Conservation (phyloP, 2,888 invertebrate genomes). For the Arge pagana region DNA sequence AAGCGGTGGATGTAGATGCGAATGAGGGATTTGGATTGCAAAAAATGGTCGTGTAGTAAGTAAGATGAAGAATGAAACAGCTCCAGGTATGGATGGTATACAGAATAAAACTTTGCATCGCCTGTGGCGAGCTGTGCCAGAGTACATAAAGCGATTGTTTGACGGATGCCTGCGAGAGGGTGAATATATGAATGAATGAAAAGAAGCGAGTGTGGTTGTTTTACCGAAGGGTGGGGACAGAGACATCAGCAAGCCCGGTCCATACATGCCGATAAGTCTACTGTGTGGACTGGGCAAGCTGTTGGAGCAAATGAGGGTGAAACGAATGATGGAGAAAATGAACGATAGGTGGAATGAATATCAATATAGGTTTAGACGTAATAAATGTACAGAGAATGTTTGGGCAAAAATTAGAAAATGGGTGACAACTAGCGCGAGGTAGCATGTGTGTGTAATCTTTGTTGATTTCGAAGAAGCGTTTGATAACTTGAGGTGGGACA, state of each 20-base stretch:
- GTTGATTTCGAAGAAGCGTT: slow-evolving; percentile 21
- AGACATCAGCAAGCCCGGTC: slow-evolving; percentile 8
- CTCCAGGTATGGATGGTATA: not conserved
- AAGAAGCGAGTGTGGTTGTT: not conserved
- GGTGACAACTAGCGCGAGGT: not conserved
- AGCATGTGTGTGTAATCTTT: not conserved
- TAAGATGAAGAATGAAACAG: not conserved
- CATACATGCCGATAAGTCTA: slow-evolving; percentile 28
- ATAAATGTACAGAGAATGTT: slow-evolving; percentile 2
- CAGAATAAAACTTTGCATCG: not conserved
- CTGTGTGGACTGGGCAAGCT: slow-evolving; percentile 23
- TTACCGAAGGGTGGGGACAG: slow-evolving; percentile 11
- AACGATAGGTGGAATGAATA: not conserved
- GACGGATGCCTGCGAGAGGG: not conserved
- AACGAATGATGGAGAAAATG: slow-evolving; percentile 19
- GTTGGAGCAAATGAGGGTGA: not conserved
- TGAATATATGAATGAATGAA: not conserved
- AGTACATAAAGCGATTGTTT: not conserved
- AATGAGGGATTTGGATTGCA: not conserved
- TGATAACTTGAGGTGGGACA: slow-evolving; percentile 10
- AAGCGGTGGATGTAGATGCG: not conserved
- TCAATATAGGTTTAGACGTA: slow-evolving; percentile 5
- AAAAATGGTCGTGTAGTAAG: slow-evolving; percentile 5
- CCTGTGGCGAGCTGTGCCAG: not conserved
- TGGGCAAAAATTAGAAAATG: not conserved